phyloP scores from a whole-genome alignment of 2,888 invertebrate species.

The Aleiodes alternator region DNA sequence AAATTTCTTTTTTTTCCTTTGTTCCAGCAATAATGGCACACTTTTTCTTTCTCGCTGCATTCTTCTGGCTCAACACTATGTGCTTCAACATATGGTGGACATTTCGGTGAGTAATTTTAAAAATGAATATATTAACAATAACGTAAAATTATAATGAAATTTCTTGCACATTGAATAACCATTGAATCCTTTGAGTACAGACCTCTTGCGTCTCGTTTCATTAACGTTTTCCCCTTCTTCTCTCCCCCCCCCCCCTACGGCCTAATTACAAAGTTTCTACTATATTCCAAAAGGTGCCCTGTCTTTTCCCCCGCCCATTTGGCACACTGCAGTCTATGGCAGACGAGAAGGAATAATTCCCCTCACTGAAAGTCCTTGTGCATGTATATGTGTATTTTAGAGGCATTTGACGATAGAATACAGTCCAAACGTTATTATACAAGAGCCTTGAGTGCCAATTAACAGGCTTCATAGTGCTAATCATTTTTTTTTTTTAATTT shows the following conservation, averaged over 20 bases:
- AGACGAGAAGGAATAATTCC: conserved; percentile 17
- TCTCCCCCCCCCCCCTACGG: neutral
- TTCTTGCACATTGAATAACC: neutral
- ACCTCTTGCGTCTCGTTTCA: conserved; percentile 24
- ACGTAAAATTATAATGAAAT: conserved; percentile 12
- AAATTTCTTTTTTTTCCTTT: conserved; percentile 60
- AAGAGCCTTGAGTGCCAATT: conserved; percentile 24
- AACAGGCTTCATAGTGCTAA: conserved; percentile 10
- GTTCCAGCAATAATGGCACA: conserved; percentile 88
- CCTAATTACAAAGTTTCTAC: conserved; percentile 30
- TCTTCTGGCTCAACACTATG: conserved; percentile 96
- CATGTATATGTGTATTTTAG: conserved; percentile 24
- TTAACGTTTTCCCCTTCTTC: neutral
- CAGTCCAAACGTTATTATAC: conserved; percentile 16
- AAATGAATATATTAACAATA: conserved; percentile 45
- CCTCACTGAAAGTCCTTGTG: conserved; percentile 15
- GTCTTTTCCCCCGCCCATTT: neutral
- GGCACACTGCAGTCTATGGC: neutral
- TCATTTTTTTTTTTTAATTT: neutral
- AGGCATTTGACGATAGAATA: conserved; percentile 22
- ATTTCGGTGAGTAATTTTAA: conserved; percentile 82
- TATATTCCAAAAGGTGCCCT: conserved; percentile 15
- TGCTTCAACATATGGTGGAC: conserved; percentile 98
- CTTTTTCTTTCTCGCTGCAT: conserved; percentile 91
- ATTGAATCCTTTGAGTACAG: conserved; percentile 4